Evolutionary conservation across 2,888 invertebrate species (phyloP).

Genomic region (Macaria liturata): DNA sequence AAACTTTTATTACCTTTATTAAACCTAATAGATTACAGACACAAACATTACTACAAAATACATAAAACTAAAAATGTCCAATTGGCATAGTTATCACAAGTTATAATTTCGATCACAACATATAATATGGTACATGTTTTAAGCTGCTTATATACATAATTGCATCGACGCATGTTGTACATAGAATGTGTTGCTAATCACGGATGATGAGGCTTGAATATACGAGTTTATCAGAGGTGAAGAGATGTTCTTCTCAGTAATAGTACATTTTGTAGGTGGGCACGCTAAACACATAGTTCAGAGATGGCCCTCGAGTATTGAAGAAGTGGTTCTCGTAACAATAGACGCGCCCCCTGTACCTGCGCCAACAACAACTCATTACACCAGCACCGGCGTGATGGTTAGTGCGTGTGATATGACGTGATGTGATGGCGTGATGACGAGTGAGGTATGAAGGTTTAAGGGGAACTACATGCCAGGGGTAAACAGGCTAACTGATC

Average conservation of each 20-base stretch:
- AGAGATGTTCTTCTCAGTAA: constrained; percentile 60
- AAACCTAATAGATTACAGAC: constrained; percentile 47
- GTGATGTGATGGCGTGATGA: constrained; percentile 13
- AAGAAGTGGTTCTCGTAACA: constrained; percentile 83
- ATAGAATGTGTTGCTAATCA: constrained; percentile 19
- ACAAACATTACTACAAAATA: constrained; percentile 48
- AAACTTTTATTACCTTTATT: constrained; percentile 67
- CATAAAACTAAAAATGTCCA: constrained; percentile 38
- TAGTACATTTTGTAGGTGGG: constrained; percentile 81
- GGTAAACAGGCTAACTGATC: too few species aligned
- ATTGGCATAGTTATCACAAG: constrained; percentile 67
- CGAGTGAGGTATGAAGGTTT: constrained; percentile 3
- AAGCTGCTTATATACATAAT: constrained; percentile 59
- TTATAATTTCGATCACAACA: constrained; percentile 71
- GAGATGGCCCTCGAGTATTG: constrained; percentile 74
- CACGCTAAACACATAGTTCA: constrained; percentile 80
- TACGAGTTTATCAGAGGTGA: constrained; percentile 29
- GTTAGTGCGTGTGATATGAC: constrained; percentile 42
- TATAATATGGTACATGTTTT: constrained; percentile 58
- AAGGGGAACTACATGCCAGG: constrained; percentile 16
- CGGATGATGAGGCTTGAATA: constrained; percentile 6
- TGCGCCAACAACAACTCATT: constrained; percentile 70
- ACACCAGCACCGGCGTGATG: constrained; percentile 40
- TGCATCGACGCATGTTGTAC: constrained; percentile 9
- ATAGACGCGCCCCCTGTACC: constrained; percentile 82